These are phyloP conservation scores for Heliopora coerulea DNA, from an alignment of 92 coral and sea anemone species.

Conservation along the genomic window DNA sequence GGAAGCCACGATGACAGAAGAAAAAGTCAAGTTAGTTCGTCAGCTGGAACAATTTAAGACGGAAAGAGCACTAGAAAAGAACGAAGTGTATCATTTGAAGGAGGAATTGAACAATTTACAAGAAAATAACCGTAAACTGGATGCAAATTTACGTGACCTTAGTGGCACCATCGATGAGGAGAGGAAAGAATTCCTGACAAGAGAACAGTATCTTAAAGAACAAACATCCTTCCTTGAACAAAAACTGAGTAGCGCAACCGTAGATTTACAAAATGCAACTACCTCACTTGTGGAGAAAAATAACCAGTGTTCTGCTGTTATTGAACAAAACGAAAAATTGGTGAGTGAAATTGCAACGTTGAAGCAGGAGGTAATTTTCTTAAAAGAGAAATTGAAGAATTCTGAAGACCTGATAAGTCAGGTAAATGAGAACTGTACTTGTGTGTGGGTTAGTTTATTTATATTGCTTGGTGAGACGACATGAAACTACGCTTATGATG, in stretches of 20 bases:
- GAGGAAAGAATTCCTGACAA: neutral
- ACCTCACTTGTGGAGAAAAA: neutral
- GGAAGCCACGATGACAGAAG: neutral
- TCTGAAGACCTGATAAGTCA: neutral
- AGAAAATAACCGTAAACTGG: neutral
- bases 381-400: neutral
- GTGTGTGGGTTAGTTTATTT: neutral
- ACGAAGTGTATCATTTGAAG: neutral
- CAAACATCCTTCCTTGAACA: neutral
- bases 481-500: no score
- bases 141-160: neutral
- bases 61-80: neutral
- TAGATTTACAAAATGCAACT: constrained; percentile 8
- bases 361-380: neutral
- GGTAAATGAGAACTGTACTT: neutral
- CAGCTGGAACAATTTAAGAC: neutral
- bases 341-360: neutral
- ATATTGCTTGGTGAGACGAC: neutral
- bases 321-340: neutral
- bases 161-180: neutral
- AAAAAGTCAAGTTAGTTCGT: neutral
- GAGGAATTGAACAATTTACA: constrained; percentile 2
- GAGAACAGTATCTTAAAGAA: neutral
- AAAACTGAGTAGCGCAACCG: neutral
- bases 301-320: neutral